phyloP scores from a whole-genome alignment of 2,888 invertebrate genomes.

The Malthinus flaveolus region DNA sequence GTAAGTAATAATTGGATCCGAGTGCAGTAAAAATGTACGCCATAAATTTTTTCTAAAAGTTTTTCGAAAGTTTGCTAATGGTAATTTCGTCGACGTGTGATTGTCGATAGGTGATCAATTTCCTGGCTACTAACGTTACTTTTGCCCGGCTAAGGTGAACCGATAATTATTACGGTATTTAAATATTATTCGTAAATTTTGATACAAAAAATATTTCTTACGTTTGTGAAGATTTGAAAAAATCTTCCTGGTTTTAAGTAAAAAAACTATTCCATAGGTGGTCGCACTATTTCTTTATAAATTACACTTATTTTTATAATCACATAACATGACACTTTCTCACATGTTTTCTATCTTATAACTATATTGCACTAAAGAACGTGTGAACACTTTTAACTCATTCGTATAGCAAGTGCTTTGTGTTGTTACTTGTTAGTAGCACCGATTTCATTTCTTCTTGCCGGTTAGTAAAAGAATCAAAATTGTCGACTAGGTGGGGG shows the following conservation, averaged over 20 bases:
- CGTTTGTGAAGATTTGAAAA: conserved; percentile 2
- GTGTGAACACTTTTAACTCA: conserved; percentile 11
- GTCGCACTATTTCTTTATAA: background rate
- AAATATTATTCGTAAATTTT: too few species aligned
- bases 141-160: too few species aligned
- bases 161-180: too few species aligned
- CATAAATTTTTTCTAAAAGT: too few species aligned
- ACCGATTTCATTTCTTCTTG: conserved; percentile 3
- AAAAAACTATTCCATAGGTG: conserved; percentile 1
- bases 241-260: background rate
- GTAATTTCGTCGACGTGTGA: too few species aligned
- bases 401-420: conserved; percentile 15
- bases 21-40: too few species aligned
- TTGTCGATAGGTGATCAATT: too few species aligned
- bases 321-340: conserved; percentile 7
- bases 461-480: background rate
- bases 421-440: background rate
- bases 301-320: background rate
- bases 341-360: conserved; percentile 2
- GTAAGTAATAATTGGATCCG: too few species aligned
- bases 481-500: too few species aligned
- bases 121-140: too few species aligned
- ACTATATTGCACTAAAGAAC: conserved; percentile 2
- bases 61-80: too few species aligned
- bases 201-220: background rate